phyloP scores from a whole-genome alignment of 2,888 invertebrate genomes.

The Bombylius major region DNA sequence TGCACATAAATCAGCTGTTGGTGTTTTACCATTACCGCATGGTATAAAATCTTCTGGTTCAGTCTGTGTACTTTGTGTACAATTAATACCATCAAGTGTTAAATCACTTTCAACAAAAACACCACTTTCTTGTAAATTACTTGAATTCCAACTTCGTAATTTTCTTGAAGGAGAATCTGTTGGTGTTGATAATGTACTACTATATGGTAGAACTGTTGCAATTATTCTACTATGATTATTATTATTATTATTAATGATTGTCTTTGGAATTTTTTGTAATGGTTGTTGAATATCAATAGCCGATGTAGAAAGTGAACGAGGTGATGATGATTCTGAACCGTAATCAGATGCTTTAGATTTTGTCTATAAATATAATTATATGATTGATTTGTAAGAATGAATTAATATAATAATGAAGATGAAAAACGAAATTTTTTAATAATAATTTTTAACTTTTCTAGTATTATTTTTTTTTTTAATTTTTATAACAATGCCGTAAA shows the following conservation, averaged over 20 bases:
- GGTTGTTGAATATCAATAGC: neutral
- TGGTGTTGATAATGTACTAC: conserved; percentile 36
- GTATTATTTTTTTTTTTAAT: no score
- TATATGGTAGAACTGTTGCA: conserved; percentile 52
- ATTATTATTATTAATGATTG: neutral
- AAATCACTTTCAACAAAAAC: conserved; percentile 48
- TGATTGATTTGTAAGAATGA: neutral
- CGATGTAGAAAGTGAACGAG: conserved; percentile 11
- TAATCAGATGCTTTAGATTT: conserved; percentile 27
- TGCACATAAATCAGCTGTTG: conserved; percentile 42
- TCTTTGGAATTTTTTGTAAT: neutral
- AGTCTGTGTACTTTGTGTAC: conserved; percentile 38
- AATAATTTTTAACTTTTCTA: no score
- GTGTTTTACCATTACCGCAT: neutral
- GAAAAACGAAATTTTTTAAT: no score
- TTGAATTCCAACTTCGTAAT: conserved; percentile 28
- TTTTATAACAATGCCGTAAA: no score
- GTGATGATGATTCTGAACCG: conserved; percentile 21
- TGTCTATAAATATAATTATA: conserved; percentile 17
- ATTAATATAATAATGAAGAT: neutral
- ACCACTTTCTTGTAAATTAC: conserved; percentile 57
- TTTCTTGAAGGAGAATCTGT: conserved; percentile 30
- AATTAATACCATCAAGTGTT: neutral
- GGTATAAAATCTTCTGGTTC: conserved; percentile 39
- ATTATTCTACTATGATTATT: conserved; percentile 39